Conservation (phyloP, 2,113 vertebrate genomes). For the Rhodinocichla rosea region DNA sequence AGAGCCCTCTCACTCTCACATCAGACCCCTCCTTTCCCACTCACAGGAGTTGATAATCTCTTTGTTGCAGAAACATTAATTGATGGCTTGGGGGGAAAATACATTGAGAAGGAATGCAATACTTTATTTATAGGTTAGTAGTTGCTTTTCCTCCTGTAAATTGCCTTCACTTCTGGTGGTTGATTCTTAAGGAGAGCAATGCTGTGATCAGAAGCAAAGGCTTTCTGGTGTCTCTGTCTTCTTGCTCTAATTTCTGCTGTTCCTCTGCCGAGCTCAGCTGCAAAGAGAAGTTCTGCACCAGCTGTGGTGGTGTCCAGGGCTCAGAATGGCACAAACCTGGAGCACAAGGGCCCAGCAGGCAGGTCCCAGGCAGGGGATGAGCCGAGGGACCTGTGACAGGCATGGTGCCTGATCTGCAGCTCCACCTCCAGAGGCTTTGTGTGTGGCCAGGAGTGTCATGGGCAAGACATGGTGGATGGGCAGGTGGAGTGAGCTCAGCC, state of each 20-base stretch:
- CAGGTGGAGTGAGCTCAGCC: background rate
- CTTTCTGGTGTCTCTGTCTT: background rate
- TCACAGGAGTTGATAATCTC: background rate
- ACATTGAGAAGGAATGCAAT: background rate
- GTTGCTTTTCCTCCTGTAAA: background rate
- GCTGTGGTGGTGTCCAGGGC: background rate
- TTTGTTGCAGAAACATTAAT: conserved; percentile 1
- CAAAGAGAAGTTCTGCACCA: background rate
- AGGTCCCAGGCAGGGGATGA: background rate
- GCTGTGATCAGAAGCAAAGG: background rate
- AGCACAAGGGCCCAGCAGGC: background rate
- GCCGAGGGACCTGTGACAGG: too few relatives aligned
- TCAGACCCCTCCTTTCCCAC: background rate
- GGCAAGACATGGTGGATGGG: background rate
- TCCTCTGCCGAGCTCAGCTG: background rate
- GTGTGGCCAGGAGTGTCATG: accelerated
- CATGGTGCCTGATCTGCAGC: accelerated
- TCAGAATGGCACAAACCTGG: background rate
- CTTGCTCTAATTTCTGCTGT: background rate
- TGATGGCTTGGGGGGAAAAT: background rate
- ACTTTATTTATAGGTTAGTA: background rate
- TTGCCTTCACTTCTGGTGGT: background rate
- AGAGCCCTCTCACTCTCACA: background rate
- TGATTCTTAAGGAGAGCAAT: background rate
- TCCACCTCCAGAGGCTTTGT: background rate